A percentile compares a stretch with the other conserved stretches of the same genome.
Evolutionary conservation across 2,113 vertebrate genomes (phyloP).

Genomic region (Myanophis thanlyinensis): DNA sequence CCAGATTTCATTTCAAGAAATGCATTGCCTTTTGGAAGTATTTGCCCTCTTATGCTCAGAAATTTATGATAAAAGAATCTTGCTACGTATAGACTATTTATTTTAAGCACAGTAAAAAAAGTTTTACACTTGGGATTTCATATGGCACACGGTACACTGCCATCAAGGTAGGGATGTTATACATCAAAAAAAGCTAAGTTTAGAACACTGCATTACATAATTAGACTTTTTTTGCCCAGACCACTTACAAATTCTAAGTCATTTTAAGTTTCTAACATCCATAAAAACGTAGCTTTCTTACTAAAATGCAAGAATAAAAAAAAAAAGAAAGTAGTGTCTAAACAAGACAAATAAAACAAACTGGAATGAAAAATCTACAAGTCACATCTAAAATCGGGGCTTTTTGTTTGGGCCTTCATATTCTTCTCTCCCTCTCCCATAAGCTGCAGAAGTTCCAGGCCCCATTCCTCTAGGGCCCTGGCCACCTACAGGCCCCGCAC

Average conservation of each 20-base stretch:
- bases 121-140: slow-evolving; percentile 89
- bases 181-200: slow-evolving; percentile 77
- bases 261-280: slow-evolving; percentile 81
- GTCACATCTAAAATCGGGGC: slow-evolving; percentile 92
- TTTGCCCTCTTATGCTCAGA: slow-evolving; percentile 62
- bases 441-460: slow-evolving; percentile 88
- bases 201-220: slow-evolving; percentile 81
- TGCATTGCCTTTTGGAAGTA: slow-evolving; percentile 45
- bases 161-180: slow-evolving; percentile 83
- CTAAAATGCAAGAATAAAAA: slow-evolving; percentile 97
- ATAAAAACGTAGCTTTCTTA: slow-evolving; percentile 85
- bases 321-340: slow-evolving; percentile 81
- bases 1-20: slow-evolving; percentile 29
- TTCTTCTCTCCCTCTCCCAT: slow-evolving; percentile 98
- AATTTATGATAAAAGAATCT: slow-evolving; percentile 63
- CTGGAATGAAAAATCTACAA: slow-evolving; percentile 82
- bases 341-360: slow-evolving; percentile 80
- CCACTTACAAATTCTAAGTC: slow-evolving; percentile 84
- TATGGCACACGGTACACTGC: slow-evolving; percentile 93
- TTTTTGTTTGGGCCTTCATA: slow-evolving; percentile 98
- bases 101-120: slow-evolving; percentile 88
- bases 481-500: slow-evolving; percentile 85
- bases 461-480: slow-evolving; percentile 89
- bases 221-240: slow-evolving; percentile 75
- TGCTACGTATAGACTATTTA: slow-evolving; percentile 85